phyloP scores from a whole-genome alignment of 2,888 invertebrate species.

The Emmelina monodactyla region DNA sequence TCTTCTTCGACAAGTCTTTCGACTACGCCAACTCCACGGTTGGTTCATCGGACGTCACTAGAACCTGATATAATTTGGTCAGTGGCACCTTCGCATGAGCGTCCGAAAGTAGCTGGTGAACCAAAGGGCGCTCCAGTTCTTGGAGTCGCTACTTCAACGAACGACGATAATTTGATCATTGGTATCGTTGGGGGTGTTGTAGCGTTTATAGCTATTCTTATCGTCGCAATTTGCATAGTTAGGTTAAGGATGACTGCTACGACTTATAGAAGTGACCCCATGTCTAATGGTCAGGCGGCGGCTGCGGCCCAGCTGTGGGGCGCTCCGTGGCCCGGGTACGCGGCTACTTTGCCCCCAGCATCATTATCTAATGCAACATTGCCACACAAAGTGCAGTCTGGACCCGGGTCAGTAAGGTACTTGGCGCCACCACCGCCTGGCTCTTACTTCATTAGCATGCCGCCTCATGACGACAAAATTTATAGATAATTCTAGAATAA shows the following conservation, averaged over 20 bases:
- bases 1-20: slow-evolving; percentile 45
- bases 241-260: slow-evolving; percentile 74
- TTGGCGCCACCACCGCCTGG: slow-evolving; percentile 70
- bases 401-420: slow-evolving; percentile 59
- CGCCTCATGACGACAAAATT: slow-evolving; percentile 70
- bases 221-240: slow-evolving; percentile 89
- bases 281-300: slow-evolving; percentile 70
- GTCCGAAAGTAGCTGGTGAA: slow-evolving; percentile 64
- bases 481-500: slow-evolving; percentile 54
- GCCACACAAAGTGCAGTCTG: slow-evolving; percentile 70
- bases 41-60: slow-evolving; percentile 69
- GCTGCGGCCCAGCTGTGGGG: slow-evolving; percentile 68
- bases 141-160: slow-evolving; percentile 70
- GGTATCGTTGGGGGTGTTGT: slow-evolving; percentile 95
- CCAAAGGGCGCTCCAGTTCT: slow-evolving; percentile 67
- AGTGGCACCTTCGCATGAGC: slow-evolving; percentile 73
- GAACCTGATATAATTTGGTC: slow-evolving; percentile 93
- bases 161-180: slow-evolving; percentile 92
- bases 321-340: slow-evolving; percentile 63
- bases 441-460: slow-evolving; percentile 70
- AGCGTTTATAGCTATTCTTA: slow-evolving; percentile 86
- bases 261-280: slow-evolving; percentile 74
- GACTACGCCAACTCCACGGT: slow-evolving; percentile 51
- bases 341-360: slow-evolving; percentile 67
- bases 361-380: slow-evolving; percentile 70